These are phyloP conservation scores for Rhineura floridana DNA, from an alignment of 2,113 vertebrate genomes.

Conservation along the genomic window DNA sequence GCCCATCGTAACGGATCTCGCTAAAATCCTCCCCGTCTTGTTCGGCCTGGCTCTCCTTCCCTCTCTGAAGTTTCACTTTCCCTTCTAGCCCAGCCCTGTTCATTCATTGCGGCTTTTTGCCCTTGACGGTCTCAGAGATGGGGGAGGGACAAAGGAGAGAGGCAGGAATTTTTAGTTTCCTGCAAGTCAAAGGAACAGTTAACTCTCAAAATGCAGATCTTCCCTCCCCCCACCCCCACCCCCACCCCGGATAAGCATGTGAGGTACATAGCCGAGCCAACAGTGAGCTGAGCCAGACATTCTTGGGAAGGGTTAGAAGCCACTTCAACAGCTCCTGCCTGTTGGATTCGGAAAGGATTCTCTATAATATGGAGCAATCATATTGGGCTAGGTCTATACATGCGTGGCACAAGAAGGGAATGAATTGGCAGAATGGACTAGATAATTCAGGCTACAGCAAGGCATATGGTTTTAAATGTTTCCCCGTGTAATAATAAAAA, in stretches of 20 bases:
- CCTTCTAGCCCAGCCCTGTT: background rate
- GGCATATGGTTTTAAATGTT: no score
- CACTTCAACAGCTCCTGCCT: background rate
- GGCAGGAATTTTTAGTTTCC: background rate
- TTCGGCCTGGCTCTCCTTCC: background rate
- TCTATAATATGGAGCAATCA: background rate
- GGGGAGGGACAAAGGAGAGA: no score
- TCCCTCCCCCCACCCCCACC: no score
- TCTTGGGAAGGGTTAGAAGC: background rate
- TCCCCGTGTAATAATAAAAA: no score
- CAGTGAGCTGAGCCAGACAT: no score
- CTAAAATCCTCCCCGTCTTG: no score
- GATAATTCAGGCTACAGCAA: no score
- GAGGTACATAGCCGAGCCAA: background rate
- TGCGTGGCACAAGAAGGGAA: no score
- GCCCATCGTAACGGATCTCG: background rate
- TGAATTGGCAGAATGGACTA: no score
- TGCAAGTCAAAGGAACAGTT: background rate
- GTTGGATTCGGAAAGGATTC: background rate
- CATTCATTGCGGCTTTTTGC: no score
- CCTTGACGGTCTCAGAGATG: no score
- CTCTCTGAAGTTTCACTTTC: background rate
- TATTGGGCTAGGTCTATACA: no score
- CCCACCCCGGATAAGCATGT: background rate
- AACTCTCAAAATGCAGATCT: background rate